Base-by-base conservation (phyloP, 2,113 vertebrate genomes). In the Hydrochoerus hydrochaeris region DNA sequence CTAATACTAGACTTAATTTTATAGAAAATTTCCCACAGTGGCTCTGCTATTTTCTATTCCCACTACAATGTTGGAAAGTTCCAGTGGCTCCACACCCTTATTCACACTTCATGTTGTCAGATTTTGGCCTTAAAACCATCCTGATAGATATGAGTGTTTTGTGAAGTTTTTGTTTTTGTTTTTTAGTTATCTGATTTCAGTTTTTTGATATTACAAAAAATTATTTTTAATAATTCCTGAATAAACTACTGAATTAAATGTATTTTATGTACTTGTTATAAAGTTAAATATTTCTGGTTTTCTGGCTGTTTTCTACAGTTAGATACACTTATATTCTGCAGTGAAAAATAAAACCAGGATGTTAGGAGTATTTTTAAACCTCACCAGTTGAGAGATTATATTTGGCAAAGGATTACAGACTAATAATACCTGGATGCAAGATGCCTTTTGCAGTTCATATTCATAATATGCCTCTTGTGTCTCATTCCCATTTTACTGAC, bases 271-370 rank as follows among this genome's bases (percentile, higher is more conserved):
- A n/a, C 1, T 67, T 28, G 0, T 90, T 63, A 82, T 57, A 85
- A 89, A 96, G 89, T 75, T 85, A 92, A 86, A 46, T 85, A 84
- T 81, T 85, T 67, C 41, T 87, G n/a, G 7, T 93, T 85, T 83
- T 82, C 41, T 85, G 54, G 28, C 80, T 71, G 80, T 89, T 82
- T 16, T 57, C 35, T 58, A n/a, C n/a, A 75, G 67, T 85, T 85
- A 81, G 88, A 81, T 69, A 75, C 62, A 44, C 62, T 71, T 92
- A 26, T 46, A 60, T 54, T 91, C 46, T 94, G 11, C 75, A 57
- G 46, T 69, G 2, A 80, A 93, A 81, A 89, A 54, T 57, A 73
- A 96, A 93, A 35, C 9, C 11, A 93, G 46, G 62, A 57, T 71
- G 6, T 85, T 65, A 49, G 3, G 7, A 85, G 0, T 71, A 58